Evolutionary conservation across 2,113 vertebrate species (phyloP), one percentile per base, ranked within the genome.

Genomic region (Heteronetta atricapilla): DNA sequence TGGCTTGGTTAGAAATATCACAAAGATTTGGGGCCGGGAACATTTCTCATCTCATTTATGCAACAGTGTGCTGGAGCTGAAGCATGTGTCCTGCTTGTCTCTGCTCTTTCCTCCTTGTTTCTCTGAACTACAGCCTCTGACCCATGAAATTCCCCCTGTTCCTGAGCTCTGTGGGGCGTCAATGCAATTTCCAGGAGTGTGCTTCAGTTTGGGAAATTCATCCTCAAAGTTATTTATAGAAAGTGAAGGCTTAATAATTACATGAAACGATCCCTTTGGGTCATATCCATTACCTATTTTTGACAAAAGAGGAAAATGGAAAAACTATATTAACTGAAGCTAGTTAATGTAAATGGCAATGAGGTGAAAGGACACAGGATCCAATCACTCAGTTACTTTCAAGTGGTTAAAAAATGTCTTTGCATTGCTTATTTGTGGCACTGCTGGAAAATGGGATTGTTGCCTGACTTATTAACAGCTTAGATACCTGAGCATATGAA

Each of bases 171-270:
- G 1, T 0, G 6, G 18, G 21, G 28, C 18, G 6, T 28, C 4
- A 42, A 48, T 0, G 2, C 4, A 6, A 2, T 82, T 89, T 13
- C 48, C 55, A 68, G 18, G 33, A 7, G 5, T 7, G 11, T 60
- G 53, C 26, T 88, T 62, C 23, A 14, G 12, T 34, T 26, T 20
- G 21, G 42, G 33, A 36, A 79, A 72, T 18, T 89, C 12, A 1
- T 7, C 59, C 59, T 72, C 15, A 3, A 26, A 53, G 50, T 62
- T 86, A 88, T 91, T 88, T 94, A 34, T 83, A 48, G 95, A 59
- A 91, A 58, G 22, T 6, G 4, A n/a, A 82, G 6, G 82, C 26
- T 93, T 91, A 80, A 82, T 93, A 66, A 89, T 94, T 94, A 84
- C 72, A 36, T 40, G 25, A 23, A 87, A 91, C 3, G 11, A 40